Evolutionary conservation across 2,888 invertebrate genomes (phyloP), one percentile per base, ranked within the genome.

Genomic region (Nymphalis c-album): DNA sequence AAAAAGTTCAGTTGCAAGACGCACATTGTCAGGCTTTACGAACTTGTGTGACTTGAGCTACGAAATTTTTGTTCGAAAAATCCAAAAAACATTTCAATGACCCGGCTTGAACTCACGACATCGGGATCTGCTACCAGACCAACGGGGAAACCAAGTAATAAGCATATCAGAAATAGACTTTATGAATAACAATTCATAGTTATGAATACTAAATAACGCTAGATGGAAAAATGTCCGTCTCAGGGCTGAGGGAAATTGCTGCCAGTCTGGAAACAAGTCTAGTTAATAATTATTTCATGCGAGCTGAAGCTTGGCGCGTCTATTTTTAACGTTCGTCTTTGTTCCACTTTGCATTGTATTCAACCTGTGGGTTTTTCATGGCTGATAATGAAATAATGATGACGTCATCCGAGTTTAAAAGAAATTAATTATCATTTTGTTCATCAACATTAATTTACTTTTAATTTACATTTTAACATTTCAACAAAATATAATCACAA

Each of bases 211-310:
- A 71, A 71, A 73, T 68, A 59, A 59, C 50, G 47, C 53, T 67
- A 64, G 64, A 73, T 72, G 72, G 70, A 72, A 72, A 69, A 73
- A 70, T 65, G 65, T 61, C 71, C 66, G 67, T 68, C 59, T 68
- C 48, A 8, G 63, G 35, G 55, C 26, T 45, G 62, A 57, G 48
- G 67, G 59, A 67, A 71, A 69, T 69, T 64, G 60, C 67, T 48
- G 62, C 40, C 69, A 68, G 67, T 69, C 64, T 67, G 64, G 60
- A 63, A 63, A 63, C 67, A 60, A 66, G 60, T 68, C 67, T 67
- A 64, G 67, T 70, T 70, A 64, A 70, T 70, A 67, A 70, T 70
- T 70, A 67, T 70, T 67, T 70, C 64, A 68, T 64, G 51, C 60
- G 35, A 22, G 46, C 40, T 50, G 62, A 61, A 67, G 67, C 67